Base-by-base conservation (phyloP, 2,113 vertebrate genomes). In the Etheostoma spectabile region DNA sequence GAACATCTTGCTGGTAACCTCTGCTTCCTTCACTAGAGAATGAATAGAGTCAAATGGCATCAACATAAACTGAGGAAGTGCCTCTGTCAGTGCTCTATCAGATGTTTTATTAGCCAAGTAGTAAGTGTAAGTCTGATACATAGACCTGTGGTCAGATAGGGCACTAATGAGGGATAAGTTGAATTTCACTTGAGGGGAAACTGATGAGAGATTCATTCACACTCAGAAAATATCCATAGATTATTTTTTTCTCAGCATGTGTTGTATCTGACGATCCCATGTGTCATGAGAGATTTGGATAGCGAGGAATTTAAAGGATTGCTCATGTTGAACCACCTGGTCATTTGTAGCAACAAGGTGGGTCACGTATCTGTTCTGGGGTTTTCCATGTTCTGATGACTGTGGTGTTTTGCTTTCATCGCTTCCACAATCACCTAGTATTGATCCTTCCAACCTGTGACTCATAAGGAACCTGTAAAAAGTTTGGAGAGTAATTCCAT, bases 381-480 rank as follows among this genome's bases (percentile, higher is more conserved):
- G 55, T 67, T 92, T 91, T 82, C 88, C 76, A 33, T 67, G 14
- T 70, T 30, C 66, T 71, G 42, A 78, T 83, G 75, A 79, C 51
- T 57, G 48, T 24, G 51, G 35, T 19, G n/a, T 63, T 84, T 86
- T 57, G 19, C 35, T 74, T 77, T 83, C 16, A 64, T 8, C 12
- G 33, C 74, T 82, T 82, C 48, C 38, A 80, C 42, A 79, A n/a
- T 22, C 67, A 24, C 70, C 48, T 45, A 5, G 1, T 59, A 82
- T 55, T 67, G 76, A 87, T 84, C 73, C 69, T 68, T 61, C 69
- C 46, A 14, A 60, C 35, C 52, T 45, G 6, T 89, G 86, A 91
- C 49, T 89, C 83, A 90, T 8, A 27, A 72, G 33, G 21, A 79
- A 77, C 30, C 66, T 73, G 55, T 68, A 30, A 56, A 82, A 65